A percentile compares a stretch with the other conserved stretches of the same genome.
phyloP scores from a whole-genome alignment of 2,888 invertebrate genomes.

The Campoplex capitator region DNA sequence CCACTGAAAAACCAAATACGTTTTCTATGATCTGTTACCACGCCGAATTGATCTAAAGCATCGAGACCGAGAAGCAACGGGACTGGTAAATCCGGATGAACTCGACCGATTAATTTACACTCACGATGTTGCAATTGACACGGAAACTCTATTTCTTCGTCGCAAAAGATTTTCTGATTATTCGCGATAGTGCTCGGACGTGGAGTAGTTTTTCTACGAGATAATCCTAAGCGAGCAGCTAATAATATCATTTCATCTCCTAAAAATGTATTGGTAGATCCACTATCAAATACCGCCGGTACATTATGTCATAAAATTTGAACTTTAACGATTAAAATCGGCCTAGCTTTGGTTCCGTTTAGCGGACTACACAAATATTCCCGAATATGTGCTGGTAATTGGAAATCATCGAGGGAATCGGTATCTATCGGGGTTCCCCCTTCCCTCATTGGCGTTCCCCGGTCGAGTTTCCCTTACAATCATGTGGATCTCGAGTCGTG shows the following conservation, averaged over 20 bases:
- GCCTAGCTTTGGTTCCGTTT: not conserved
- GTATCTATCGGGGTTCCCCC: too few species aligned
- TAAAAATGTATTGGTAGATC: slow-evolving; percentile 21
- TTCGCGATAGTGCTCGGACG: slow-evolving; percentile 29
- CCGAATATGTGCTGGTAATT: not conserved
- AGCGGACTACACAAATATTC: slow-evolving; percentile 3
- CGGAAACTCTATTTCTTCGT: slow-evolving; percentile 53
- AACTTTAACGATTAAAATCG: not conserved
- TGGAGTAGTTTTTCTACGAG: not conserved
- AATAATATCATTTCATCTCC: slow-evolving; percentile 69
- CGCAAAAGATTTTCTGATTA: not conserved
- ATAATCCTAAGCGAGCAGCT: slow-evolving; percentile 17
- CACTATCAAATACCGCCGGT: not conserved
- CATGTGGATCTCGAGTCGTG: not conserved
- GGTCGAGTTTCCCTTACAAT: slow-evolving; percentile 25
- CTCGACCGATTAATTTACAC: not conserved
- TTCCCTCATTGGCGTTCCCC: not conserved
- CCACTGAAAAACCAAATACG: slow-evolving; percentile 15
- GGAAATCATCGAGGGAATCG: not conserved
- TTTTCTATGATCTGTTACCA: slow-evolving; percentile 4
- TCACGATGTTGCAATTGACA: slow-evolving; percentile 40
- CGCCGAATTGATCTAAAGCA: not conserved
- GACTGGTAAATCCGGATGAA: slow-evolving; percentile 21
- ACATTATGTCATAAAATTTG: too few species aligned
- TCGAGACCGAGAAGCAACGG: not conserved